Evolutionary conservation across 2,113 vertebrate genomes (phyloP).

Genomic region (Cepphus grylle): DNA sequence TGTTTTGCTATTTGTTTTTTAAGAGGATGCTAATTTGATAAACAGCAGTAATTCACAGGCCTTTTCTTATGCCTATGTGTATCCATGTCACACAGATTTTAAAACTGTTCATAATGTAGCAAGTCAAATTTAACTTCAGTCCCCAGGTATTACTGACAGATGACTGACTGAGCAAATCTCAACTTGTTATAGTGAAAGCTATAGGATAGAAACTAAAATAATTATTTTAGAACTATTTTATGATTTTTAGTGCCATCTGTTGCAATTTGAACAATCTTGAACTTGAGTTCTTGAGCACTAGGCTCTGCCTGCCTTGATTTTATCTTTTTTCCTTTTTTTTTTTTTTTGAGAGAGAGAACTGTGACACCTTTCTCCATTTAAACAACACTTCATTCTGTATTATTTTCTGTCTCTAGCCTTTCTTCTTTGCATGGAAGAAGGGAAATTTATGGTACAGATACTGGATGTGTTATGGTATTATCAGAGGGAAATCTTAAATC

Average conservation of each 20-base stretch:
- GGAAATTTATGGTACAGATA: not conserved
- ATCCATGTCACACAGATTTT: not conserved
- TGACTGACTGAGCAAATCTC: not conserved
- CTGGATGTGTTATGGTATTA: not conserved
- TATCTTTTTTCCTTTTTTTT: not conserved
- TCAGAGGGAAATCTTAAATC: not conserved
- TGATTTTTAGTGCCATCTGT: not conserved
- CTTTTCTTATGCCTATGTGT: not conserved
- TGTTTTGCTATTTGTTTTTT: not conserved
- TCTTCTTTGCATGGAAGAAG: not conserved
- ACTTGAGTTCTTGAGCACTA: not conserved
- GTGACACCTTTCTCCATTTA: not conserved
- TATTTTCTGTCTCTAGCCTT: not conserved
- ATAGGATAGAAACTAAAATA: not conserved
- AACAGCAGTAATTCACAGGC: not conserved
- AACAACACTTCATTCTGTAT: not conserved
- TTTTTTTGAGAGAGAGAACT: not conserved
- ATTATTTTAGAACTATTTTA: not conserved
- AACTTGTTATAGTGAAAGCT: not conserved
- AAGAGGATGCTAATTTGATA: not conserved
- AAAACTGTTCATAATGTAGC: not conserved
- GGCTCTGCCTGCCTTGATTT: not conserved
- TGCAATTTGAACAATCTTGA: not conserved
- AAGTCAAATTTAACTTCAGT: not conserved
- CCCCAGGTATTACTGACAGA: not conserved